Conservation (phyloP, 2,888 invertebrate species). For the Cantharis lateralis region DNA sequence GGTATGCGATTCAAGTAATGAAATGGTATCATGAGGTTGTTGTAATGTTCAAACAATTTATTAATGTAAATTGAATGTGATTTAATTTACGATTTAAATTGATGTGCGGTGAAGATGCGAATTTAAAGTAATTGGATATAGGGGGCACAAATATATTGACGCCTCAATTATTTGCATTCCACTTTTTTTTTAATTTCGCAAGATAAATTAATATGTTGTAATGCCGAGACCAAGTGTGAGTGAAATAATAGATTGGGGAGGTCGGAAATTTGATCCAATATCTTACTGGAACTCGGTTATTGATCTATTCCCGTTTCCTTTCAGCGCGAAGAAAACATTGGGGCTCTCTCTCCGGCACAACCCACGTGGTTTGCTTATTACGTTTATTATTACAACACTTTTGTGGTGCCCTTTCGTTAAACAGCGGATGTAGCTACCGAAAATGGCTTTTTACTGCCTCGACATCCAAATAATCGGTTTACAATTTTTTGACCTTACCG, state of each 20-base stretch:
- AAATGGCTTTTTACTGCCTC: not conserved
- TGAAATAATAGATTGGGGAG: slow-evolving; percentile 29
- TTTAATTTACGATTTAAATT: slow-evolving; percentile 1
- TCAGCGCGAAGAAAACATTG: not conserved
- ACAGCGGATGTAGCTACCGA: not conserved
- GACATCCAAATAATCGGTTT: not conserved
- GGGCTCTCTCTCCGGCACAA: slow-evolving; percentile 1
- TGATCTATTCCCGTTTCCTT: slow-evolving; percentile 44
- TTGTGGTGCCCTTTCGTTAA: not conserved
- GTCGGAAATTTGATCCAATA: slow-evolving; percentile 29
- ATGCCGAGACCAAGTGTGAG: slow-evolving; percentile 9
- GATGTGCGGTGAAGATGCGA: slow-evolving; percentile 13
- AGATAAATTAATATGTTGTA: not conserved
- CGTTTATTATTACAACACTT: not conserved
- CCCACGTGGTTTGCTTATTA: slow-evolving; percentile 23
- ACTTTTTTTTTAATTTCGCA: not conserved
- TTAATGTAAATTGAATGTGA: not conserved
- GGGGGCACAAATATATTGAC: not conserved
- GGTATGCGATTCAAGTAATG: not conserved
- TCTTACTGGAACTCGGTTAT: slow-evolving; percentile 39
- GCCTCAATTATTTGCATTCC: not conserved
- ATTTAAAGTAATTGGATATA: slow-evolving; percentile 16
- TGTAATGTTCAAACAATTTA: not conserved
- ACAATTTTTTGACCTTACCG: not conserved
- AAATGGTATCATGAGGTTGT: not conserved